phyloP scores from a whole-genome alignment of 2,113 vertebrate genomes.

The Marmota monax region DNA sequence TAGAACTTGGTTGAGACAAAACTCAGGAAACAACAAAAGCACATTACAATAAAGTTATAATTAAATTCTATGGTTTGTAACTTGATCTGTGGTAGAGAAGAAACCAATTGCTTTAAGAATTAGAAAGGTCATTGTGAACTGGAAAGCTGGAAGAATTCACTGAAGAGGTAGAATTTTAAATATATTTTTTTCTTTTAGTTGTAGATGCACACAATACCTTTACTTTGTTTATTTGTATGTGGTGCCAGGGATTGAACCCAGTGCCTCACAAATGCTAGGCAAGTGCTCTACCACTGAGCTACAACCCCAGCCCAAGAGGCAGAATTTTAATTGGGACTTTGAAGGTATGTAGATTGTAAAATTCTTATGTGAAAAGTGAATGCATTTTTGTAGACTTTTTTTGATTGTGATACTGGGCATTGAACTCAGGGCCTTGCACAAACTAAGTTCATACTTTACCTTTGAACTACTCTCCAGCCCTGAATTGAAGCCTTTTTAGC shows the following conservation, averaged over 20 bases:
- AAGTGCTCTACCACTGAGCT: too few species aligned
- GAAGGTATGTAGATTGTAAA: constrained; percentile 19
- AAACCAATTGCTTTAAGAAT: not conserved
- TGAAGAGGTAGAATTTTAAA: not conserved
- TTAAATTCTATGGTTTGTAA: constrained; percentile 6
- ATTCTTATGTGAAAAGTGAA: not conserved
- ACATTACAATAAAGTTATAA: not conserved
- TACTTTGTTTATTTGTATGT: too few species aligned
- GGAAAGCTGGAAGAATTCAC: constrained; percentile 23
- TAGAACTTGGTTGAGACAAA: constrained; percentile 36
- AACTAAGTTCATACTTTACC: not conserved
- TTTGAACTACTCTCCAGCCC: not conserved
- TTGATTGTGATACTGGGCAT: not conserved
- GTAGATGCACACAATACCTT: too few species aligned
- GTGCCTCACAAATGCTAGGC: too few species aligned
- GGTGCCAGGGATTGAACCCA: too few species aligned
- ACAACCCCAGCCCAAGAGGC: not conserved
- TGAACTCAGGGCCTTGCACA: not conserved
- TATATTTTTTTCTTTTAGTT: too few species aligned
- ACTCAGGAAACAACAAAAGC: not conserved
- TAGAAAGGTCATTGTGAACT: not conserved
- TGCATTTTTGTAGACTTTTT: not conserved
- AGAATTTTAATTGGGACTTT: constrained; percentile 6
- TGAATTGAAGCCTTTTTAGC: not conserved
- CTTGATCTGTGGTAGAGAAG: constrained; percentile 31